Evolutionary conservation across 2,888 invertebrate genomes (phyloP).

Genomic region (Branchinecta sandiegonensis): DNA sequence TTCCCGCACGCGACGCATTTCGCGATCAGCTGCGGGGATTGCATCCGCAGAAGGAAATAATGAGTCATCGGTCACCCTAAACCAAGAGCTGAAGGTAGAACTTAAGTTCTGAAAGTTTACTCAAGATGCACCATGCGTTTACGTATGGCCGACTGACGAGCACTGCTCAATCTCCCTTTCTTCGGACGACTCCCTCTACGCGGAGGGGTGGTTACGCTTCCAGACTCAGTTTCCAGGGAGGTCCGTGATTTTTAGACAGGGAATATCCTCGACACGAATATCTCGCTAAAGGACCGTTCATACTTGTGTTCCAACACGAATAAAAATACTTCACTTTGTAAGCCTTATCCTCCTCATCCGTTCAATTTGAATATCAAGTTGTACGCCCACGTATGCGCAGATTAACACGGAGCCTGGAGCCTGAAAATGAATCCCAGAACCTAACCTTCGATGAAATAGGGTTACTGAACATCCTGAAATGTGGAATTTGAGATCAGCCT

Average conservation of each 20-base stretch:
- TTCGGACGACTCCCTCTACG: background rate
- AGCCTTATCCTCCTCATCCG: too few species aligned
- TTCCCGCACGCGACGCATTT: background rate
- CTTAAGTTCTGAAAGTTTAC: background rate
- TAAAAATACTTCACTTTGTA: too few species aligned
- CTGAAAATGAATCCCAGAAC: too few species aligned
- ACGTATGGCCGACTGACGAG: background rate
- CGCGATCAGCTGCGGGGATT: background rate
- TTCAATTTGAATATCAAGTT: too few species aligned
- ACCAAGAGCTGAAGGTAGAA: background rate
- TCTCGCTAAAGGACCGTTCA: background rate
- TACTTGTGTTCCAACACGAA: too few species aligned
- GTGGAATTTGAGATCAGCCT: too few species aligned
- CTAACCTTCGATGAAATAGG: too few species aligned
- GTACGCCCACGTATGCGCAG: too few species aligned
- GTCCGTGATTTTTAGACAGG: background rate
- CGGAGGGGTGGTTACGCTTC: background rate
- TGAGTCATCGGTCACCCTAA: background rate
- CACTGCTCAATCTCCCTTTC: background rate
- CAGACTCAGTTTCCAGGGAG: background rate
- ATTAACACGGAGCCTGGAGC: too few species aligned
- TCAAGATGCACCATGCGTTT: background rate
- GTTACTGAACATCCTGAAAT: too few species aligned
- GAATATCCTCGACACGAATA: background rate
- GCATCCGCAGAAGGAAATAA: background rate